These are phyloP conservation scores for Diachasmimorpha longicaudata DNA, from an alignment of 1,140 invertebrate species.

Conservation along the genomic window DNA sequence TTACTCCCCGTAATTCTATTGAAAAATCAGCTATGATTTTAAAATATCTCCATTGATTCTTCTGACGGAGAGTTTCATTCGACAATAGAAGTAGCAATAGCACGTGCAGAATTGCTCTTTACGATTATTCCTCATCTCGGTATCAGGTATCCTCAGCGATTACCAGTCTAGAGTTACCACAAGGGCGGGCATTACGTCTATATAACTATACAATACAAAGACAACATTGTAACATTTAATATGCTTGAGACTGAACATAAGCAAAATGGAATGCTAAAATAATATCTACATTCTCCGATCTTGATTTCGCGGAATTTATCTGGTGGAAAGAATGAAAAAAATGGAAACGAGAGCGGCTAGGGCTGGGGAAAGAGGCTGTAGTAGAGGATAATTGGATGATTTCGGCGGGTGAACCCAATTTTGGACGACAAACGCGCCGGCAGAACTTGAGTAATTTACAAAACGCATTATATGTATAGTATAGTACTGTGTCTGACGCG, in stretches of 20 bases:
- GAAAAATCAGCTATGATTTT: not conserved
- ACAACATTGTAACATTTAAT: not conserved
- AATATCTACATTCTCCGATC: not conserved
- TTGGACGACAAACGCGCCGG: slow-evolving; percentile 1
- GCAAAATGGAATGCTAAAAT: not conserved
- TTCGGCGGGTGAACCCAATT: not conserved
- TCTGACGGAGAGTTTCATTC: no score
- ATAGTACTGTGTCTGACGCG: not conserved
- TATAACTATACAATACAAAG: not conserved
- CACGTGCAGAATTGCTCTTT: not conserved
- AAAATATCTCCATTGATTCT: not conserved
- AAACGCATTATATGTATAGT: not conserved
- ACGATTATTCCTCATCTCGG: not conserved
- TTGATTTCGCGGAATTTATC: not conserved
- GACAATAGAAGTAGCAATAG: not conserved
- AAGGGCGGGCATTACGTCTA: not conserved
- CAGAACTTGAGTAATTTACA: not conserved
- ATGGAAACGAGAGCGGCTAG: not conserved
- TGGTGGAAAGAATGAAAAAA: not conserved
- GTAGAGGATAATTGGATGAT: slow-evolving; percentile 1
- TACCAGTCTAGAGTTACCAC: not conserved
- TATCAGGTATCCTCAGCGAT: not conserved
- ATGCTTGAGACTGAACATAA: not conserved
- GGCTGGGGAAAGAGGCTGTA: not conserved
- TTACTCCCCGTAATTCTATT: no score